phyloP scores from a whole-genome alignment of 2,888 invertebrate genomes.

The Caradrina kadenii region DNA sequence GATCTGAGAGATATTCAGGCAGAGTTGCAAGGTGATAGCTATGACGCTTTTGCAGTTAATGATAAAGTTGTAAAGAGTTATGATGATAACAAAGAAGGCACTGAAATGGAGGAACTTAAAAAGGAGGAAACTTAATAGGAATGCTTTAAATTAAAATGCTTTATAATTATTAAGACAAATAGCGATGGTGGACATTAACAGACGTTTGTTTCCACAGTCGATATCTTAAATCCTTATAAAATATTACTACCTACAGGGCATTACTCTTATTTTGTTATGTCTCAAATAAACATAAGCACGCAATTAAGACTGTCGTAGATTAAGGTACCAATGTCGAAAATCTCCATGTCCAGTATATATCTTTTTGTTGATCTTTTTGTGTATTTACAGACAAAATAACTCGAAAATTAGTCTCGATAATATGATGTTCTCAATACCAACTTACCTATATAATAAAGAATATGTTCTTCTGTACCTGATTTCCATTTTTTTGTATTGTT shows the following conservation, averaged over 20 bases:
- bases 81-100: slow-evolving; percentile 30
- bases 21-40: slow-evolving; percentile 77
- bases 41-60: slow-evolving; percentile 32
- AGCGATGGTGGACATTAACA: no score
- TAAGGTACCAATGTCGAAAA: slow-evolving; percentile 4
- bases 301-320: slow-evolving; percentile 37
- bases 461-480: no score
- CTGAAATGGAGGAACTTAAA: slow-evolving; percentile 59
- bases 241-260: not conserved
- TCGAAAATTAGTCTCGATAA: not conserved
- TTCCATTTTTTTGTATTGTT: no score
- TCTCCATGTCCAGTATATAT: slow-evolving; percentile 8
- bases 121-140: slow-evolving; percentile 25
- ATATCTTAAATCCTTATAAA: not conserved
- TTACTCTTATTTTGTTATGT: not conserved
- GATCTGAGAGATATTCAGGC: slow-evolving; percentile 87
- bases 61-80: slow-evolving; percentile 15
- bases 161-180: not conserved
- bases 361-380: not conserved
- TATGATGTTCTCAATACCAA: not conserved
- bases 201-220: no score
- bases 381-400: no score
- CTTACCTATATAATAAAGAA: not conserved
- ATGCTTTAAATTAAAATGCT: not conserved
- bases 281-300: not conserved